Base-by-base conservation (phyloP, 2,113 vertebrate genomes). In the Hypanus sabinus region DNA sequence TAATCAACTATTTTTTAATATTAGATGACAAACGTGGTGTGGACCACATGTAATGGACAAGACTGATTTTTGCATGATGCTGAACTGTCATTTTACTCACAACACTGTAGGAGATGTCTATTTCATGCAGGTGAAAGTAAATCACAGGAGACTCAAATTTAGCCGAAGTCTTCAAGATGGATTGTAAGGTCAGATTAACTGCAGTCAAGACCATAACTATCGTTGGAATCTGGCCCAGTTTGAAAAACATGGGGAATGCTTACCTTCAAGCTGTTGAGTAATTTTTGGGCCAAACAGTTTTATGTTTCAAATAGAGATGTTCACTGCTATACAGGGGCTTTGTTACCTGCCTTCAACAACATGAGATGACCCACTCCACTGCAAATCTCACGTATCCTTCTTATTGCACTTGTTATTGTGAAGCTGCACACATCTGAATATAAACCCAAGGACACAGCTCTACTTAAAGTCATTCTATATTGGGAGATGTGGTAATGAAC, bases 361-460 rank as follows among this genome's bases (percentile, higher is more conserved):
- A 55, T 11, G 27, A 22, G 38, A 55, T 57, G 60, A 87, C 10
- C 55, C 30, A 62, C 55, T 87, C 55, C 24, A 60, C 10, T 87
- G 14, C 60, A 55, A 87, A 90, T 20, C 30, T 62, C 5, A 33
- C 8, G n/a, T 18, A 16, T n/a, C 14, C 62, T 93, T 46, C 18
- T 93, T 71, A 38, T 36, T 70, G 65, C 33, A 38, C 18, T 20
- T 36, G 62, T 92, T 71, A 71, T 93, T 33, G 46, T 93, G 65
- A 93, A 71, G 46, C 38, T 71, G 90, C 68, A 22, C 90, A 93
- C 90, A 73, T 73, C 68, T 22, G 38, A 93, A 73, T 55, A 93
- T 73, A 93, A 46, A 46, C 36, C 27, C 91, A 71, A 73, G 91
- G 38, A 5, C 70, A 55, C 24, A 65, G 90, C n/a, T 68, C n/a